Evolutionary conservation across 2,797 vertebrate species (phyloP).

Genomic region (Sebastes iracundus): DNA sequence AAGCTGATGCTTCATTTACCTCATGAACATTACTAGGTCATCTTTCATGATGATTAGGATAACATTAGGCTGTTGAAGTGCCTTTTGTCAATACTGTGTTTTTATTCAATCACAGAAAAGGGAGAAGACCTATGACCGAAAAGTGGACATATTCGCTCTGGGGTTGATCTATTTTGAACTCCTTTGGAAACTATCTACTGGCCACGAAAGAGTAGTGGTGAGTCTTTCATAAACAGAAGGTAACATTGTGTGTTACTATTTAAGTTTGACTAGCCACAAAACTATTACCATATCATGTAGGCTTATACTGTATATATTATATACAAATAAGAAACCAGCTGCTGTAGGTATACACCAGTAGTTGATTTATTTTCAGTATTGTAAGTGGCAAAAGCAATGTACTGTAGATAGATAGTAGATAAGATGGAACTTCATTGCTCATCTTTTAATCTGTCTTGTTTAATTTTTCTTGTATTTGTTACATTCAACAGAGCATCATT

Average conservation of each 20-base stretch:
- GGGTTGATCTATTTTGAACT: constrained; percentile 82
- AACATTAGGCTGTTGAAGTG: not conserved
- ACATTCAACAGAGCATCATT: not conserved
- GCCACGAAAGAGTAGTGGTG: constrained; percentile 40
- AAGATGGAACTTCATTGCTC: not conserved
- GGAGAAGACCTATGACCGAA: constrained; percentile 36
- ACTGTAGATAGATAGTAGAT: not conserved
- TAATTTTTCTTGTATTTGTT: not conserved
- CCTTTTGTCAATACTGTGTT: not conserved
- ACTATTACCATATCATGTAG: not conserved
- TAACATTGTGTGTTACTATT: not conserved
- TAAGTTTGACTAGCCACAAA: not conserved
- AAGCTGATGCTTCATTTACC: too few species aligned
- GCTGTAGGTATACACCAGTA: not conserved
- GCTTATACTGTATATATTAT: not conserved
- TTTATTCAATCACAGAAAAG: constrained; percentile 26
- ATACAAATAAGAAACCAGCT: not conserved
- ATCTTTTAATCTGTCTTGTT: not conserved
- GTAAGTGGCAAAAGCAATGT: not conserved
- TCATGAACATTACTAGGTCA: too few species aligned
- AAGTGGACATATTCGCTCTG: constrained; percentile 82
- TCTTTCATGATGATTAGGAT: not conserved
- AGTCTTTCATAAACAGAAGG: constrained; percentile 10
- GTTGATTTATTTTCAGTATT: not conserved
- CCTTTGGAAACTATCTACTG: constrained; percentile 53